A percentile compares a stretch with the other conserved stretches of the same genome.
Evolutionary conservation across 2,113 vertebrate genomes (phyloP).

Genomic region (Hucho hucho): DNA sequence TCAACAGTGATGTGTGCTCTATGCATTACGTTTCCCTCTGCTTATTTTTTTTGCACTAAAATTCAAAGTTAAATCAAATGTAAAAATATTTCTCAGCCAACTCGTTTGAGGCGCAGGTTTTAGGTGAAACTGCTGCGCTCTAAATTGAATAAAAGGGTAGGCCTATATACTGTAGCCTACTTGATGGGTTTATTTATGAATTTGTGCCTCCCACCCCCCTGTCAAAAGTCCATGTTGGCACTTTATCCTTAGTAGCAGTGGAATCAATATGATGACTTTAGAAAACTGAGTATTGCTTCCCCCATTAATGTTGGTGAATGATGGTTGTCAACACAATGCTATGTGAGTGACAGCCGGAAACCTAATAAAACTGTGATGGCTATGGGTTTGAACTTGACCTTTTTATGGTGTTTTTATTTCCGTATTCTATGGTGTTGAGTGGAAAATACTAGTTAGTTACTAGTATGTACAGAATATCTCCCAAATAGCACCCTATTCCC

Average conservation of each 20-base stretch:
- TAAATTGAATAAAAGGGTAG: conserved; percentile 62
- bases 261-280: conserved; percentile 41
- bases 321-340: conserved; percentile 49
- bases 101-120: conserved; percentile 43
- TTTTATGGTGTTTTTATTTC: too few relatives aligned
- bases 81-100: conserved; percentile 49
- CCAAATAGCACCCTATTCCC: too few relatives aligned
- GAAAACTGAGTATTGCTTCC: conserved; percentile 27
- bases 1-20: too few relatives aligned
- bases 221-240: conserved; percentile 55
- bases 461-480: too few relatives aligned
- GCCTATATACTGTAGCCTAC: too few relatives aligned
- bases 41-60: conserved; percentile 70
- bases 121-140: conserved; percentile 52
- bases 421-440: conserved; percentile 45
- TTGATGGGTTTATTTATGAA: conserved; percentile 34
- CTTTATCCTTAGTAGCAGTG: conserved; percentile 56
- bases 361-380: conserved; percentile 38
- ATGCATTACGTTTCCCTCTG: background rate
- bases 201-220: conserved; percentile 27
- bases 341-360: conserved; percentile 54
- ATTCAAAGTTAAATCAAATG: conserved; percentile 55
- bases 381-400: conserved; percentile 3
- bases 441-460: conserved; percentile 24
- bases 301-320: conserved; percentile 44